Evolutionary conservation across 2,888 invertebrate species (phyloP).

Genomic region (Mythimna loreyi): DNA sequence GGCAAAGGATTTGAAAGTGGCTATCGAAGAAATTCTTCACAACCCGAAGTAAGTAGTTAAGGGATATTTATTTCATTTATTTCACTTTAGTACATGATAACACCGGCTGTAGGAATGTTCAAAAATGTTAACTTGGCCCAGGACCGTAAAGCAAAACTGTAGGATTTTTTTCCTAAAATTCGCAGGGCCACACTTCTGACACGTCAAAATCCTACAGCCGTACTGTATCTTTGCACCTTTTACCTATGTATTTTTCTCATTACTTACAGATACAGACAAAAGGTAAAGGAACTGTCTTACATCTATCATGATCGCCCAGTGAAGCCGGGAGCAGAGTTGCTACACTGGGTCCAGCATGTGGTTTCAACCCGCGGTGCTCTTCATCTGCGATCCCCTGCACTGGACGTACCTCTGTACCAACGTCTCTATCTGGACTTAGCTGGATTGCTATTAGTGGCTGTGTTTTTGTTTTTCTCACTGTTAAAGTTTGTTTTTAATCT

Average conservation of each 20-base stretch:
- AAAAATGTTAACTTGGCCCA: too few species aligned
- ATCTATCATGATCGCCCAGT: constrained; percentile 81
- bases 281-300: constrained; percentile 60
- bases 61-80: too few species aligned
- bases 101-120: too few species aligned
- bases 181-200: too few species aligned
- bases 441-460: constrained; percentile 16
- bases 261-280: constrained; percentile 64
- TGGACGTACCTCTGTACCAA: constrained; percentile 62
- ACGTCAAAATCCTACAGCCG: not conserved
- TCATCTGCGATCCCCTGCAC: constrained; percentile 74
- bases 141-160: too few species aligned
- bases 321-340: constrained; percentile 89
- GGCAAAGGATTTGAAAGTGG: constrained; percentile 65
- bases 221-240: too few species aligned
- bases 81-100: too few species aligned
- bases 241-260: not conserved
- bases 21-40: constrained; percentile 70
- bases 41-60: constrained; percentile 69
- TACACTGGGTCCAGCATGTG: constrained; percentile 92
- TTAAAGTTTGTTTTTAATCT: constrained; percentile 15
- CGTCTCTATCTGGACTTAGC: constrained; percentile 71
- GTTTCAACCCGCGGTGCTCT: constrained; percentile 88
- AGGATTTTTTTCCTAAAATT: too few species aligned
- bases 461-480: constrained; percentile 5